Evolutionary conservation across 1,140 invertebrate genomes (phyloP), one percentile per base, ranked within the genome.

Genomic region (Drosophila sturtevanti): DNA sequence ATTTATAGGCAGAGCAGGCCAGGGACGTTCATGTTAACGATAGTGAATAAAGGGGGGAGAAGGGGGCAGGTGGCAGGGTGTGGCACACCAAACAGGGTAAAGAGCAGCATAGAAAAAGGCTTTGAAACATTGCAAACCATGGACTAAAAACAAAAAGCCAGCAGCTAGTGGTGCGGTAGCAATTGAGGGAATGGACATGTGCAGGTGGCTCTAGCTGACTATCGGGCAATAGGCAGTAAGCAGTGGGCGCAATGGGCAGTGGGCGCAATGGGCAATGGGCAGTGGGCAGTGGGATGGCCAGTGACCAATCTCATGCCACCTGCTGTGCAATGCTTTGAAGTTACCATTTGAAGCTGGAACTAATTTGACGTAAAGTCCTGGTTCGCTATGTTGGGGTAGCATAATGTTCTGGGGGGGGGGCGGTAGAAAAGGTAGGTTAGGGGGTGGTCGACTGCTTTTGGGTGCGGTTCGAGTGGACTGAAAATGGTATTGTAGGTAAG

Each of bases 351-450:
- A 75, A 76, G 63, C 38, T 67, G 73, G 63, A 44, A 54, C 69
- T 76, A 76, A 76, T 76, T 76, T 76, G 69, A 64, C 69, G 63
- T 63, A 61, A 72, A 64, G 37, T 64, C 73, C 72, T 76, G 59
- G 60, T 63, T 18, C 41, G 3, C 27, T 31, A 31, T 6, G 27
- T 7, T 31, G 1, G 27, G 27, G 1, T 31, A 31, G 27, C 27
- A 31, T 6, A 31, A 31, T 31, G 27, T 31, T 31, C 0, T 31
- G 7, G 5, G 27, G 27, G 4, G 7, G 1, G 27, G 4, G 4
- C 1, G 27, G n/a, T n/a, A n/a, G 62, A 59, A 63, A 24, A 14
- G 16, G 41, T 27, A 12, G 7, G n/a, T n/a, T 14, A 2, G 27
- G 14, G 14, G 31, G 16, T 3, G 27, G 27, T 9, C 27, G 14